These are phyloP conservation scores for Aplodontia rufa DNA, from an alignment of 2,113 vertebrate genomes.

Conservation along the genomic window DNA sequence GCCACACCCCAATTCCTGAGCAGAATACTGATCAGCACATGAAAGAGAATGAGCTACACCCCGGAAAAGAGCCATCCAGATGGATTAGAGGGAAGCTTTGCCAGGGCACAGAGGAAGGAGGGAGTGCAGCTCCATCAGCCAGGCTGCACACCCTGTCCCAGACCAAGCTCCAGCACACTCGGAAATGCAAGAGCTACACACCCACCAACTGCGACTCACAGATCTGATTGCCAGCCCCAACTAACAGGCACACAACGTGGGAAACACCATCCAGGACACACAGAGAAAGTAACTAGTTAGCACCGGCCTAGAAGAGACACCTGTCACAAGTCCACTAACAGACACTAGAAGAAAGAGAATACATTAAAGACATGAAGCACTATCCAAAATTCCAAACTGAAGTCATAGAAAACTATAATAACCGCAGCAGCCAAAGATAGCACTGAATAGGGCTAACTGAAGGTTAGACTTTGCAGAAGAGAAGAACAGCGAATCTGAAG, in stretches of 20 bases:
- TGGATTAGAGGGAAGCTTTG: background rate
- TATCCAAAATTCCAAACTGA: background rate
- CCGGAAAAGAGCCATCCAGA: background rate
- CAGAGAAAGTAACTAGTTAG: background rate
- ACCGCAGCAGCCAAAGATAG: background rate
- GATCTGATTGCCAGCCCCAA: background rate
- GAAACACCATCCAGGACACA: background rate
- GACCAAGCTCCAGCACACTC: background rate
- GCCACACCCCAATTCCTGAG: fast-evolving
- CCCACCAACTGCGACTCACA: background rate
- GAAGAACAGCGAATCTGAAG: background rate
- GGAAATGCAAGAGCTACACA: background rate
- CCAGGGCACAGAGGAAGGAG: background rate
- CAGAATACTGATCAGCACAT: background rate
- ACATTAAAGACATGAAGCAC: background rate
- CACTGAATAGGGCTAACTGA: background rate
- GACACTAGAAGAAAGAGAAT: background rate
- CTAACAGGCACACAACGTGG: background rate
- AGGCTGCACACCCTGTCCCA: too few relatives aligned
- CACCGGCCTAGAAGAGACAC: background rate
- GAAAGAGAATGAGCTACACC: too few relatives aligned
- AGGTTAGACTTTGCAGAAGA: background rate
- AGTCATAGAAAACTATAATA: background rate
- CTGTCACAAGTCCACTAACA: background rate
- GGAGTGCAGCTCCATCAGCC: fast-evolving